phyloP scores from a whole-genome alignment of 2,113 vertebrate genomes.

The Ctenomys sociabilis region DNA sequence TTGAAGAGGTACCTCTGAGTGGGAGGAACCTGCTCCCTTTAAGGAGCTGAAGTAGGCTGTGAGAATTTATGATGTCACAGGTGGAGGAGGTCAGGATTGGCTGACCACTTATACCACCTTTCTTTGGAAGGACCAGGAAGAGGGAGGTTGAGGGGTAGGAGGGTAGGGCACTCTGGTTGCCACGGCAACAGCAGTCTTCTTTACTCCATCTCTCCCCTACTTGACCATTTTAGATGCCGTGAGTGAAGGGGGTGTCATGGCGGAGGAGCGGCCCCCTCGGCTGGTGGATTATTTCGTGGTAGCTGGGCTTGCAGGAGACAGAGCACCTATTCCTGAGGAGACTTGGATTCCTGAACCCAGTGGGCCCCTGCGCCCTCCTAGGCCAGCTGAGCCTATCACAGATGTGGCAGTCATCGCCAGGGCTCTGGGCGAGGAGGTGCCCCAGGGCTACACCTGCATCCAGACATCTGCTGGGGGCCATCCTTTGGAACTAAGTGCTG shows the following conservation, averaged over 20 bases:
- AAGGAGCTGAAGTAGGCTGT: conserved; percentile 24
- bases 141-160: background rate
- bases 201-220: background rate
- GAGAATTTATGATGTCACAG: conserved; percentile 69
- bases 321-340: conserved; percentile 81
- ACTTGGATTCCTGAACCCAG: conserved; percentile 89
- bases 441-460: conserved; percentile 97
- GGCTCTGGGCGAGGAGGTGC: conserved; percentile 94
- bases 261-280: conserved; percentile 95
- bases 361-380: conserved; percentile 78
- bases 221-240: conserved; percentile 82
- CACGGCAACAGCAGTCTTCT: background rate
- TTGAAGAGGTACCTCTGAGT: background rate
- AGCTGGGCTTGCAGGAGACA: conserved; percentile 88
- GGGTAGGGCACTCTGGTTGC: background rate
- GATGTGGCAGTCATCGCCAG: conserved; percentile 94
- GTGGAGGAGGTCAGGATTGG: conserved; percentile 65
- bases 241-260: conserved; percentile 88
- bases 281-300: conserved; percentile 98
- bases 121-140: conserved; percentile 33
- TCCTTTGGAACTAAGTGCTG: conserved; percentile 92
- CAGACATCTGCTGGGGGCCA: conserved; percentile 92
- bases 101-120: background rate
- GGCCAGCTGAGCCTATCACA: conserved; percentile 91
- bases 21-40: conserved; percentile 36